Conservation (phyloP, 2,113 vertebrate species). For the Macquaria ambigua region DNA sequence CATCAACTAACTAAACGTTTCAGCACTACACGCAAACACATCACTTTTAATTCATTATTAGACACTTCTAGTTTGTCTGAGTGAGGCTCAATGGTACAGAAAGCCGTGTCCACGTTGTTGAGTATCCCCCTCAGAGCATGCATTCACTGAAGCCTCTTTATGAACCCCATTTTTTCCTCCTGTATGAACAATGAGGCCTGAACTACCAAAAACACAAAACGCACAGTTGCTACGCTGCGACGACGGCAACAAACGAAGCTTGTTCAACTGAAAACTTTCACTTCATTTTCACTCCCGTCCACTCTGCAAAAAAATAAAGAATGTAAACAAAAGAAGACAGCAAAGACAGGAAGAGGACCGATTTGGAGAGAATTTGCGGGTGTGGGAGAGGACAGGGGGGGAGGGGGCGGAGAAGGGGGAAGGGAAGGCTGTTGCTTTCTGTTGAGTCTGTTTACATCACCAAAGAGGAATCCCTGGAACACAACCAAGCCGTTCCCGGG, state of each 20-base stretch:
- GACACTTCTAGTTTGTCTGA: background rate
- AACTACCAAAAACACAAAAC: slow-evolving; percentile 18
- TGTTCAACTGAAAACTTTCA: slow-evolving; percentile 39
- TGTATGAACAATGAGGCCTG: slow-evolving; percentile 44
- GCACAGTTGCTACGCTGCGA: slow-evolving; percentile 51
- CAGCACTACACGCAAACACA: background rate
- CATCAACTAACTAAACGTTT: background rate
- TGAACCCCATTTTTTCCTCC: slow-evolving; percentile 19
- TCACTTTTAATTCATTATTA: background rate
- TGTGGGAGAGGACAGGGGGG: slow-evolving; percentile 39
- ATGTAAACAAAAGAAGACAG: slow-evolving; percentile 69
- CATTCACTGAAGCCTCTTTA: slow-evolving; percentile 37
- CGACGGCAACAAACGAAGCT: slow-evolving; percentile 59
- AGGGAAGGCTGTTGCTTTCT: slow-evolving; percentile 37
- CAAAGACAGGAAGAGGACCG: slow-evolving; percentile 43
- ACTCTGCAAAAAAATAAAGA: slow-evolving; percentile 11
- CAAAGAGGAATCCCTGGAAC: slow-evolving; percentile 74
- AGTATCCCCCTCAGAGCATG: background rate
- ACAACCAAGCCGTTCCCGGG: slow-evolving; percentile 29
- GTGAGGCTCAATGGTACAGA: background rate
- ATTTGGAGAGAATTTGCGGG: slow-evolving; percentile 45
- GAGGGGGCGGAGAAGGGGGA: background rate
- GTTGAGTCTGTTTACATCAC: slow-evolving; percentile 68
- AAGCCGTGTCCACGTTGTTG: background rate
- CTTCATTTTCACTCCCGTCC: slow-evolving; percentile 37